These are phyloP conservation scores for Lagopus leucura DNA, from an alignment of 2,113 vertebrate species.

Conservation along the genomic window DNA sequence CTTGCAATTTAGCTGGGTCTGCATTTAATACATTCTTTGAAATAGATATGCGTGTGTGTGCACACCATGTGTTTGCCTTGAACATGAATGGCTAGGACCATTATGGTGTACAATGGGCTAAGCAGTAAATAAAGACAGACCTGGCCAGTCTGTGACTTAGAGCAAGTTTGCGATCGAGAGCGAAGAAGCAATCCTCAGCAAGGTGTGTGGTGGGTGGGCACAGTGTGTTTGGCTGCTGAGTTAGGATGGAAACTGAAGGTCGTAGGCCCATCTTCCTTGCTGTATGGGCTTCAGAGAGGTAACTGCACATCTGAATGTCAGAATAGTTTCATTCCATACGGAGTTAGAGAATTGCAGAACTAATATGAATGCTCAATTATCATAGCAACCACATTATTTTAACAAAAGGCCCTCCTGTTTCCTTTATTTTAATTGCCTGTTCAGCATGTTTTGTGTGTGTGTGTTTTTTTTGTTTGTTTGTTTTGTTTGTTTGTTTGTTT, in stretches of 20 bases:
- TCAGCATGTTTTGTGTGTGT: background rate
- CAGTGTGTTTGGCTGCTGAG: background rate
- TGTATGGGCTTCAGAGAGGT: background rate
- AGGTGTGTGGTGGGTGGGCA: background rate
- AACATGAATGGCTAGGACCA: background rate
- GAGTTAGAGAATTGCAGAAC: background rate
- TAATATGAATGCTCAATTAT: background rate
- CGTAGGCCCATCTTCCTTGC: background rate
- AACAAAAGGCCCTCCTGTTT: background rate
- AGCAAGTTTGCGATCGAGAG: background rate
- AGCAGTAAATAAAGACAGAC: background rate
- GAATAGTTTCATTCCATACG: background rate
- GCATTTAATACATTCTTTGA: conserved; percentile 15
- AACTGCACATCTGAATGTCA: background rate
- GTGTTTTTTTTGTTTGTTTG: background rate
- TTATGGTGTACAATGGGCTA: background rate
- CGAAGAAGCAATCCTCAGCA: background rate
- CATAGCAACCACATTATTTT: background rate
- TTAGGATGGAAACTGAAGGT: background rate
- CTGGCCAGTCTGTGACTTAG: background rate
- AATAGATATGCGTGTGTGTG: conserved; percentile 26
- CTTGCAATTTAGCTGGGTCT: conserved; percentile 40
- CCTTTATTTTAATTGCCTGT: background rate
- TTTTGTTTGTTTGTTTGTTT: background rate
- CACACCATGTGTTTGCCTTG: conserved; percentile 24